Evolutionary conservation across 2,113 vertebrate genomes (phyloP).

Genomic region (Seriola rivoliana): DNA sequence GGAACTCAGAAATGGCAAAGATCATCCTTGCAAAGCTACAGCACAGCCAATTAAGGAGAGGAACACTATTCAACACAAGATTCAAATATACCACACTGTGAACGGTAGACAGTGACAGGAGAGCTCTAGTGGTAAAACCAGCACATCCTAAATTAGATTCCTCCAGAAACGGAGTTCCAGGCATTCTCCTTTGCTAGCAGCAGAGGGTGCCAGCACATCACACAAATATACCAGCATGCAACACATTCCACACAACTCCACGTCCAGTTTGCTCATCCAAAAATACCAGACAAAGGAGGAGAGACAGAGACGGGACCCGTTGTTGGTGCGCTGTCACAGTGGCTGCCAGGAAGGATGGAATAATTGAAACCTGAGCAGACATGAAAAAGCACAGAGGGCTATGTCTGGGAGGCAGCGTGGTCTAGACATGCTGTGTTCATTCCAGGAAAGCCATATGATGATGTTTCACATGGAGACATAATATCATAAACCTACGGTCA

Average conservation of each 20-base stretch:
- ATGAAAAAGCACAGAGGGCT: not conserved
- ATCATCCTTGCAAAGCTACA: not conserved
- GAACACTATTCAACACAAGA: not conserved
- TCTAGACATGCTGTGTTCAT: conserved; percentile 53
- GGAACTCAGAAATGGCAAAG: not conserved
- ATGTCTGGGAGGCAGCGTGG: conserved; percentile 23
- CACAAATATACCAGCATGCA: conserved; percentile 48
- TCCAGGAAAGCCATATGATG: conserved; percentile 51
- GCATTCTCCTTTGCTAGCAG: conserved; percentile 77
- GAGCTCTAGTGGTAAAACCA: conserved; percentile 21
- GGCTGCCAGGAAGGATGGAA: too few species aligned
- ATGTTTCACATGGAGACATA: conserved; percentile 19
- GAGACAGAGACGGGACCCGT: not conserved
- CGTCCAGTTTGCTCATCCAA: conserved; percentile 34
- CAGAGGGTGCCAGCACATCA: conserved; percentile 88
- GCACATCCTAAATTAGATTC: conserved; percentile 13
- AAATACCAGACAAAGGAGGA: conserved; percentile 45
- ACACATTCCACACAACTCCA: conserved; percentile 29
- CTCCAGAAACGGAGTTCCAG: not conserved
- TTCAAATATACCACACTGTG: not conserved
- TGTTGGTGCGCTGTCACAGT: not conserved
- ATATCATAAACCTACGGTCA: conserved; percentile 11
- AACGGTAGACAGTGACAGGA: not conserved
- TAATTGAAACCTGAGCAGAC: too few species aligned
- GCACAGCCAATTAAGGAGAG: not conserved